phyloP scores from a whole-genome alignment of 2,113 vertebrate genomes.

The Pardalotus punctatus region DNA sequence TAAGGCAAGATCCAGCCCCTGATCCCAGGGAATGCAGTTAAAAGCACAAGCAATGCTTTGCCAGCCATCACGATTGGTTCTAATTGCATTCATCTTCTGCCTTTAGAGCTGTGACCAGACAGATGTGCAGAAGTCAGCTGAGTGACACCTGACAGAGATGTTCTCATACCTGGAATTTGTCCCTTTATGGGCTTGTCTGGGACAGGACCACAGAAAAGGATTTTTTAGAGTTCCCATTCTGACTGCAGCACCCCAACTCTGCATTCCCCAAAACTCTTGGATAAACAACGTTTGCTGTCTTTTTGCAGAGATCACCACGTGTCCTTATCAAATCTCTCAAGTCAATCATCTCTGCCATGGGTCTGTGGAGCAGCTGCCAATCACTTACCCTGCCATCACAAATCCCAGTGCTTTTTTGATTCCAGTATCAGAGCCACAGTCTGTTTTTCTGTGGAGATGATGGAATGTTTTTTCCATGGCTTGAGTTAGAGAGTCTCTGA shows the following conservation, averaged over 20 bases:
- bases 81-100: neutral
- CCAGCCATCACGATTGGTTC: neutral
- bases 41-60: neutral
- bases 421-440: neutral
- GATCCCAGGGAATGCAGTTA: neutral
- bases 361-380: neutral
- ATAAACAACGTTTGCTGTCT: neutral
- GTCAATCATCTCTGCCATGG: neutral
- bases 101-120: neutral
- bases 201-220: neutral
- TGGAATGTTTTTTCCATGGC: neutral
- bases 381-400: neutral
- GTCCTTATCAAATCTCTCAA: neutral
- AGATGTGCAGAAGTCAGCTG: neutral
- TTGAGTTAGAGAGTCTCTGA: neutral
- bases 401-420: neutral
- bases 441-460: neutral
- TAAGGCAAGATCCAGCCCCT: neutral
- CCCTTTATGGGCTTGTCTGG: neutral
- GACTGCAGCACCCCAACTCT: neutral
- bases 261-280: neutral
- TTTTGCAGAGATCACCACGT: neutral
- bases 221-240: neutral
- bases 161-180: neutral
- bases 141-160: neutral